Evolutionary conservation across 2,888 invertebrate species (phyloP).

Genomic region (Liopterus haemorrhoidalis): DNA sequence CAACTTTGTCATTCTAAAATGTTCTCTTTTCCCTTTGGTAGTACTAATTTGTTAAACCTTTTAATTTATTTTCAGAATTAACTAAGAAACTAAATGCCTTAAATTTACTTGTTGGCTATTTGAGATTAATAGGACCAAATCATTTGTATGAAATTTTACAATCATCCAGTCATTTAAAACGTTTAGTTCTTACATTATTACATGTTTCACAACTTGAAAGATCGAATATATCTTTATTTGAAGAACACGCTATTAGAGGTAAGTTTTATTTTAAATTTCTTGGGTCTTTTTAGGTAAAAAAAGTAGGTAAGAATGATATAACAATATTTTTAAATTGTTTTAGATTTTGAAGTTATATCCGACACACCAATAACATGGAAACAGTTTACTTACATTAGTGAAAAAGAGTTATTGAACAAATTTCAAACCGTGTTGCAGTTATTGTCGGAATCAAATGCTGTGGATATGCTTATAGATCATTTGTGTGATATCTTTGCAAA

Average conservation of each 20-base stretch:
- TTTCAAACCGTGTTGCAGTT: conserved; percentile 52
- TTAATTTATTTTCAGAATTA: conserved; percentile 52
- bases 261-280: conserved; percentile 24
- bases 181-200: conserved; percentile 53
- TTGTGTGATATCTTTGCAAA: conserved; percentile 55
- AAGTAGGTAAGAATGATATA: neutral
- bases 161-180: conserved; percentile 50
- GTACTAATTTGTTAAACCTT: too few species aligned
- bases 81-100: conserved; percentile 56
- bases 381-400: conserved; percentile 55
- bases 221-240: conserved; percentile 48
- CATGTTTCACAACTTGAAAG: conserved; percentile 51
- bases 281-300: conserved; percentile 8
- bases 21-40: too few species aligned
- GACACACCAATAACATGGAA: conserved; percentile 56
- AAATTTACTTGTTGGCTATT: conserved; percentile 62
- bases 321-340: conserved; percentile 15
- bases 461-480: conserved; percentile 55
- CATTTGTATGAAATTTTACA: conserved; percentile 54
- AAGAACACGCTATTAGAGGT: conserved; percentile 48
- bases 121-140: conserved; percentile 53
- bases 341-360: conserved; percentile 43
- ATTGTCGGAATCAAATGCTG: conserved; percentile 52
- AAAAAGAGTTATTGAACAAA: conserved; percentile 45
- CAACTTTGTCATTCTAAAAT: too few species aligned